Evolutionary conservation across 2,113 vertebrate genomes (phyloP).

Genomic region (Aramus guarauna): DNA sequence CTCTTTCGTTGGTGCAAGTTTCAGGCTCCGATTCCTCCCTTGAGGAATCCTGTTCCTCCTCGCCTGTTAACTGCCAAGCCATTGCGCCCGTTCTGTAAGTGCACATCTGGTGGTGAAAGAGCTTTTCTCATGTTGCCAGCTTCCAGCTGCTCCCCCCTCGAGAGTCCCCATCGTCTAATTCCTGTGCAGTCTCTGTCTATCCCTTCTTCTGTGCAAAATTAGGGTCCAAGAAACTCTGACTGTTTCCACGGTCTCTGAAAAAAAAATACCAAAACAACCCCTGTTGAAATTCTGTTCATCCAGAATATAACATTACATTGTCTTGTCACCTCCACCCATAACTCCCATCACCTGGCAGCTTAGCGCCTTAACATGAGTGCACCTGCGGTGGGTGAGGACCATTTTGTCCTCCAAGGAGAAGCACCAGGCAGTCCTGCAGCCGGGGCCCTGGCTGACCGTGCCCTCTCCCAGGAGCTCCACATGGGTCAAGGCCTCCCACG

Average conservation of each 20-base stretch:
- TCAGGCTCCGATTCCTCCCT: neutral
- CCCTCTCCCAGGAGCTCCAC: neutral
- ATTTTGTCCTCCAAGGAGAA: neutral
- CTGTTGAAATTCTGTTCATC: neutral
- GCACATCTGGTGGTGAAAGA: neutral
- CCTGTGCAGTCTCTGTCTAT: neutral
- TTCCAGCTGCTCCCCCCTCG: neutral
- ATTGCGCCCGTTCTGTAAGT: fast-evolving
- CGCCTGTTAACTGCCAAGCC: neutral
- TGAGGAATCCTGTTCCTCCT: neutral
- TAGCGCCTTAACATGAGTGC: neutral
- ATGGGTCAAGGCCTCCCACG: neutral
- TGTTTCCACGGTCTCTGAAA: neutral
- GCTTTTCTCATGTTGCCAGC: too few relatives aligned
- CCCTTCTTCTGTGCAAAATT: neutral
- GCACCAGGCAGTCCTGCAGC: neutral
- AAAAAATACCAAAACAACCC: neutral
- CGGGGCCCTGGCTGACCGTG: fast-evolving
- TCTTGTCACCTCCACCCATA: neutral
- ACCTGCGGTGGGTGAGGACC: neutral
- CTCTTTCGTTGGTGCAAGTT: neutral
- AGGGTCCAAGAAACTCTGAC: neutral
- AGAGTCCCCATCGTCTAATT: neutral
- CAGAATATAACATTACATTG: neutral
- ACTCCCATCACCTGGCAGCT: neutral